Evolutionary conservation across 2,113 vertebrate species (phyloP).

Genomic region (Hydrochoerus hydrochaeris): DNA sequence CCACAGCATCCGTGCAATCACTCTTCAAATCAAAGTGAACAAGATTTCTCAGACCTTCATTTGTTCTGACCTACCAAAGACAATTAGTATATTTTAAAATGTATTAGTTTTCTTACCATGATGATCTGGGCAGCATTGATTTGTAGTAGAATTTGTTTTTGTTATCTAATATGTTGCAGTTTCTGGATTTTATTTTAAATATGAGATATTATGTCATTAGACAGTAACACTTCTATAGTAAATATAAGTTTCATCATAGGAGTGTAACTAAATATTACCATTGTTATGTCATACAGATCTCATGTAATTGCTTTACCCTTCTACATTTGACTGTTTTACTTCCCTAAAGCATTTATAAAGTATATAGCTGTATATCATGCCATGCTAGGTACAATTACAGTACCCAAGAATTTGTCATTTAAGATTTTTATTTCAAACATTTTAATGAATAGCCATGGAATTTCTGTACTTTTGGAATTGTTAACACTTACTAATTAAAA

Average conservation of each 20-base stretch:
- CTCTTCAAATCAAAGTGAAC: background rate
- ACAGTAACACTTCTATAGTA: conserved; percentile 4
- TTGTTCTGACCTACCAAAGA: conserved; percentile 4
- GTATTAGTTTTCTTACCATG: conserved; percentile 33
- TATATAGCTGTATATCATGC: background rate
- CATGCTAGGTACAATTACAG: background rate
- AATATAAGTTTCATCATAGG: conserved; percentile 30
- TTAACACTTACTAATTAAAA: conserved; percentile 69
- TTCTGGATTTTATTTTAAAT: conserved; percentile 46
- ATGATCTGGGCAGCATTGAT: background rate
- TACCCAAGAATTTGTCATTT: background rate
- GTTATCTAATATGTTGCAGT: conserved; percentile 27
- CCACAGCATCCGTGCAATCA: background rate
- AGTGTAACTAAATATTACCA: conserved; percentile 16
- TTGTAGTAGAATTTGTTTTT: conserved; percentile 24
- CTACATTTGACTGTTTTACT: background rate
- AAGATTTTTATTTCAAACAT: conserved; percentile 19
- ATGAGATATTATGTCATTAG: conserved; percentile 11
- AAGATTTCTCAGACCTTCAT: conserved; percentile 17
- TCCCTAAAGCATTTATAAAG: background rate
- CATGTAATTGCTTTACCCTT: background rate
- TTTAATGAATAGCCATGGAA: conserved; percentile 42
- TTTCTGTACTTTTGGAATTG: conserved; percentile 38
- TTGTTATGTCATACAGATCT: background rate
- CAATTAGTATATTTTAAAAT: background rate